Evolutionary conservation across 2,888 invertebrate species (phyloP).

Genomic region (Nemotelus pantherinus): DNA sequence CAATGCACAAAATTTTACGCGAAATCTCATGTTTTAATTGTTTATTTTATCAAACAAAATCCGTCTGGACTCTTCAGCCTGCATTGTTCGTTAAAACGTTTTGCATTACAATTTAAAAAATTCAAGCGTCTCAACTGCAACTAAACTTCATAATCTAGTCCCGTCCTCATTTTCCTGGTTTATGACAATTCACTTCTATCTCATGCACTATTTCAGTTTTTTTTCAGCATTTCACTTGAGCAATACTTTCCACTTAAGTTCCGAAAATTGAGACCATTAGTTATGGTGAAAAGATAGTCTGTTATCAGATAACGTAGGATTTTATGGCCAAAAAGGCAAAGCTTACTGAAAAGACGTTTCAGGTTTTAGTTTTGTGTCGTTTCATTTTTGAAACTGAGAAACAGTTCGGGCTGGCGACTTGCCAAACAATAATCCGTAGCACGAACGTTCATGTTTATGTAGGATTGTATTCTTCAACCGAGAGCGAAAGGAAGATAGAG

Average conservation of each 20-base stretch:
- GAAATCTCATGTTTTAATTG: no score
- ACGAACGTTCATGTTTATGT: not conserved
- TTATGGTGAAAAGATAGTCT: constrained; percentile 37
- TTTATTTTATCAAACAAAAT: no score
- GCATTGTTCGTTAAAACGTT: no score
- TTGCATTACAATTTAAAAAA: no score
- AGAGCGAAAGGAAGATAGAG: not conserved
- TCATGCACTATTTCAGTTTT: not conserved
- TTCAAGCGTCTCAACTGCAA: no score
- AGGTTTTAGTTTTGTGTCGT: not conserved
- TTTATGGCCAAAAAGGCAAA: constrained; percentile 11
- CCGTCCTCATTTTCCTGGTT: not conserved
- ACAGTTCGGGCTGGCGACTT: not conserved
- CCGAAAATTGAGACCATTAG: constrained; percentile 32
- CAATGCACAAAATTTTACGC: no score
- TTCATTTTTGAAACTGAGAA: not conserved
- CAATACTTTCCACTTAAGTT: constrained; percentile 21
- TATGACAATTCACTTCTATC: constrained; percentile 9
- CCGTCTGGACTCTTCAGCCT: no score
- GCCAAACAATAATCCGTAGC: constrained; percentile 30
- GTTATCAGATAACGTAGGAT: constrained; percentile 31
- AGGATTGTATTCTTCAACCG: not conserved
- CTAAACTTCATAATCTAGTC: not conserved
- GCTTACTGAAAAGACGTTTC: constrained; percentile 20
- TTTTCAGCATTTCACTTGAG: not conserved